Base-by-base conservation (phyloP, 2,888 invertebrate genomes). In the Parnassius orleans region DNA sequence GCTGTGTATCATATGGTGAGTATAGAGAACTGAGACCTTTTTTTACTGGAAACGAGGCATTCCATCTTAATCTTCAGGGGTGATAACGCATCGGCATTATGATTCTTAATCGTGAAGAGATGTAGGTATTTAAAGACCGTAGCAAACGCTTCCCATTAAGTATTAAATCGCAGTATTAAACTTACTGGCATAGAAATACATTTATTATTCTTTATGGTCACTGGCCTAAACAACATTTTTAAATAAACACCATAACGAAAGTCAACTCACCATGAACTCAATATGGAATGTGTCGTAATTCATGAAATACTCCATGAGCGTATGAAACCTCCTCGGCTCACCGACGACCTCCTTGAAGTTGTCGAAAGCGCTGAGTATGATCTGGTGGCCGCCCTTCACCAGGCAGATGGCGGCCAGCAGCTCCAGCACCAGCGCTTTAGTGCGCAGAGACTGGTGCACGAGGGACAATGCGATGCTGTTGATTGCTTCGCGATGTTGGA, bases 301-400 rank as follows among this genome's bases (percentile, higher is more conserved):
- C 84, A 97, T 96, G 81, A 99, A 99, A 91, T 98, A 98, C 76
- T 97, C 96, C 97, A 99, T 98, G 50, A 99, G 93, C 0, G 99
- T 99, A 88, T 99, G 97, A 89, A 99, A 99, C 80, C 99, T 93
- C 72, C 94, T 93, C 80, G 99, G 99, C 69, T 95, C 94, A 61
- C 96, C 96, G 58, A 96, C 96, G 47, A 91, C 88, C 87, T 97
- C 97, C 90, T 99, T 98, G 88, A 99, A 99, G 90, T 98, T 98
- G 84, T 99, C 98, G 86, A 99, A 99, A 5, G 99, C 98, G 1
- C 96, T 96, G 60, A 99, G 93, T 71, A 99, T 99, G 78, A 99
- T 98, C 89, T 98, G 98, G 81, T 99, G 99, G n/a, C 99, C 99
- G 15, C 99, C 99, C 88, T 98, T 98, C 65, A 99, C 99, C 70